phyloP scores from a whole-genome alignment of 2,888 invertebrate genomes.

The Eristalis tenax region DNA sequence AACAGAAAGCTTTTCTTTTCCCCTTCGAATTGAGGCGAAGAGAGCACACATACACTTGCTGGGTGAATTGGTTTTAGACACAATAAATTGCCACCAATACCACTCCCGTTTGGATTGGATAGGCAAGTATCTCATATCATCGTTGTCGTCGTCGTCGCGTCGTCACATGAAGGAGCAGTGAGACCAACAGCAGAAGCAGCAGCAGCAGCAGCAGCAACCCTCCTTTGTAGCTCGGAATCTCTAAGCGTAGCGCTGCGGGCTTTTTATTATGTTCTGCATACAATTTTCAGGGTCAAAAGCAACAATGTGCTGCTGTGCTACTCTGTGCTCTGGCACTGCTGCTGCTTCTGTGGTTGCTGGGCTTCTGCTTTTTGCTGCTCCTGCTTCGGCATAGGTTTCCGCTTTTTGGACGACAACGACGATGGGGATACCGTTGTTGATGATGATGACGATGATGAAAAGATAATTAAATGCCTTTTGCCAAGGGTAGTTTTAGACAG shows the following conservation, averaged over 20 bases:
- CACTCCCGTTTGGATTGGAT: not conserved
- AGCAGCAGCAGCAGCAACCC: not conserved
- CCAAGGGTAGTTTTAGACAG: slow-evolving; percentile 13
- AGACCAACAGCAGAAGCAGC: not conserved
- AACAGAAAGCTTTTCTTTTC: not conserved
- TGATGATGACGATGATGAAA: slow-evolving; percentile 7
- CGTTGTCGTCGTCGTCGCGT: slow-evolving; percentile 8
- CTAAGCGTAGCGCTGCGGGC: slow-evolving; percentile 61
- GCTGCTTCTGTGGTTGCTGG: slow-evolving; percentile 8
- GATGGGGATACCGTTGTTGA: not conserved
- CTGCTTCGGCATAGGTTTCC: not conserved
- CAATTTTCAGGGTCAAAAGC: slow-evolving; percentile 70
- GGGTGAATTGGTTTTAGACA: not conserved
- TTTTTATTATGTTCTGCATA: slow-evolving; percentile 65
- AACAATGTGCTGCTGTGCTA: slow-evolving; percentile 63
- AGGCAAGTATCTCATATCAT: not conserved
- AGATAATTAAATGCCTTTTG: slow-evolving; percentile 8
- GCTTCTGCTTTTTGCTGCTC: not conserved
- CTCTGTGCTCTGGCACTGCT: not conserved
- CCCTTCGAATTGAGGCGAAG: not conserved
- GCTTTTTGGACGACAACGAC: not conserved
- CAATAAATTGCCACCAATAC: not conserved
- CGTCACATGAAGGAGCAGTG: slow-evolving; percentile 18
- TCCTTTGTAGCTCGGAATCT: slow-evolving; percentile 12
- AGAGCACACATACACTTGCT: not conserved